These are phyloP conservation scores for Candidula unifasciata DNA, from an alignment of 2,888 invertebrate species.

Conservation along the genomic window DNA sequence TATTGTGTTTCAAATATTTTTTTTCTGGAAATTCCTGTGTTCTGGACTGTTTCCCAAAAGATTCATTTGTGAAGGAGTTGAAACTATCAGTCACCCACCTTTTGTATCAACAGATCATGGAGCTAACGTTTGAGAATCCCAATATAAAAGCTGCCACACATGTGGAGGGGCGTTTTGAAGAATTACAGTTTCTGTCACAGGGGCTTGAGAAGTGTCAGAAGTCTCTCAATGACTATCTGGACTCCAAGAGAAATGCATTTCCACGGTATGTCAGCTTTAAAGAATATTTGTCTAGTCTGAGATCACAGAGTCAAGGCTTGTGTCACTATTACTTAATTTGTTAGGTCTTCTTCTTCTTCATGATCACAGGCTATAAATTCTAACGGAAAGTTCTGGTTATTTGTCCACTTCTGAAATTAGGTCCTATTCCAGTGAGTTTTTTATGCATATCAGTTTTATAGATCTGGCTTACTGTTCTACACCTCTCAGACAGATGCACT, in stretches of 20 bases:
- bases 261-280: constrained; percentile 83
- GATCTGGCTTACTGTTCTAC: too few species aligned
- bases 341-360: too few species aligned
- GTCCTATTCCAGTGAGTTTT: background rate
- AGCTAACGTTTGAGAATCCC: constrained; percentile 87
- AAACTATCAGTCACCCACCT: background rate
- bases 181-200: constrained; percentile 84
- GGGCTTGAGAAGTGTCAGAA: constrained; percentile 92
- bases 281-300: background rate
- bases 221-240: constrained; percentile 91
- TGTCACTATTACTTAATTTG: background rate
- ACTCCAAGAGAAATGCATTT: constrained; percentile 89
- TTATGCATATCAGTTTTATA: too few species aligned
- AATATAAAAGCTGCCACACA: constrained; percentile 88
- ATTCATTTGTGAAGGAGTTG: too few species aligned
- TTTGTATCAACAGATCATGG: constrained; percentile 83
- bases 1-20: too few species aligned
- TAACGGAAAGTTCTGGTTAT: too few species aligned
- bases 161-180: constrained; percentile 84
- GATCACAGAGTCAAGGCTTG: background rate
- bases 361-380: too few species aligned
- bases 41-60: too few species aligned
- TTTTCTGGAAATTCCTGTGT: too few species aligned
- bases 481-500: too few species aligned
- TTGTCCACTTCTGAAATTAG: too few species aligned